phyloP scores from a whole-genome alignment of 2,797 vertebrate genomes.

The Hoplostethus mediterraneus region DNA sequence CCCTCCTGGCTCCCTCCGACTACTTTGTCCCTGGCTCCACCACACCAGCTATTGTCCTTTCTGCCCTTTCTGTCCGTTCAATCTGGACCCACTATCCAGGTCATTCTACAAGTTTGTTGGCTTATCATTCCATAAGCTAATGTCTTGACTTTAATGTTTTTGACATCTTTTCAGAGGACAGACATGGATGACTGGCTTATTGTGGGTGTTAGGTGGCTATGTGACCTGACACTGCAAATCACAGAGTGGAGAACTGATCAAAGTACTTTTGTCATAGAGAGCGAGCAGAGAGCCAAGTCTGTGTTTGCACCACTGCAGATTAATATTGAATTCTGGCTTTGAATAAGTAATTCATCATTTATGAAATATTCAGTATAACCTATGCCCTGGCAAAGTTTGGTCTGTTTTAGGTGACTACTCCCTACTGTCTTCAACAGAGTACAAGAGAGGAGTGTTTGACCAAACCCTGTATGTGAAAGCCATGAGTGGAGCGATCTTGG shows the following conservation, averaged over 20 bases:
- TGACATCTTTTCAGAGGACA: background rate
- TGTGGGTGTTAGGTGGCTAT: slow-evolving; percentile 7
- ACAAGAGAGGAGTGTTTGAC: background rate
- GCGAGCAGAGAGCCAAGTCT: background rate
- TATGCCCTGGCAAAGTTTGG: slow-evolving; percentile 2
- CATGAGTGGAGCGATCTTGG: background rate
- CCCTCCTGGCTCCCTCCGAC: background rate
- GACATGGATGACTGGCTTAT: background rate
- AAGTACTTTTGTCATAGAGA: slow-evolving; percentile 1
- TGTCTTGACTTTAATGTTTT: slow-evolving; percentile 7
- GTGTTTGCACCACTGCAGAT: slow-evolving; percentile 14
- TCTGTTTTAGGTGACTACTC: slow-evolving; percentile 35
- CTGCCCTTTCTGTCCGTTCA: too few relatives aligned
- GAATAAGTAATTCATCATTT: slow-evolving; percentile 36
- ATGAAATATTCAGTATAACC: slow-evolving; percentile 38
- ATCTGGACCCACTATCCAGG: too few relatives aligned
- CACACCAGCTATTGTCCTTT: too few relatives aligned
- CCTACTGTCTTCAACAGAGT: background rate
- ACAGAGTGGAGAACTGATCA: slow-evolving; percentile 37
- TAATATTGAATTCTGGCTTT: slow-evolving; percentile 44
- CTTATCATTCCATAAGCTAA: too few relatives aligned
- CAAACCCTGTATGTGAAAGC: background rate
- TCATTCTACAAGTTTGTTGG: too few relatives aligned
- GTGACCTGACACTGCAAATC: slow-evolving; percentile 21
- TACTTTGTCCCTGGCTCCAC: background rate